Evolutionary conservation across 2,888 invertebrate genomes (phyloP).

Genomic region (Laothoe populi): DNA sequence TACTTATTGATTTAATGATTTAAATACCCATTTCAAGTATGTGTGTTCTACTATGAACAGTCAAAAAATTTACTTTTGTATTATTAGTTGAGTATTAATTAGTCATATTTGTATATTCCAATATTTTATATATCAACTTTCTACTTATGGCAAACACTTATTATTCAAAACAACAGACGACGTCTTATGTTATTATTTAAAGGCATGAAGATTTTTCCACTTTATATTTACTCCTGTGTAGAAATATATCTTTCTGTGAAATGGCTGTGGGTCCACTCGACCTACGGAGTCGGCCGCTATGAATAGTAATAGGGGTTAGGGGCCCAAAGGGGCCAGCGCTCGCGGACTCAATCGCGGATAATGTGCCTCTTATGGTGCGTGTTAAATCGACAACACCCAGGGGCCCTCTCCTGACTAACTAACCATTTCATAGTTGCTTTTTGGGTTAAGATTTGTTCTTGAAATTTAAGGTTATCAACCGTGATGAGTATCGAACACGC

Average conservation of each 20-base stretch:
- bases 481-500: constrained; percentile 44
- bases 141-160: background rate
- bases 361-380: constrained; percentile 80
- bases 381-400: constrained; percentile 80
- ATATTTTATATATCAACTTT: background rate
- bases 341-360: constrained; percentile 52
- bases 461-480: constrained; percentile 54
- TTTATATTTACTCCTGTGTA: constrained; percentile 56
- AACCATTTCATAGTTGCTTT: constrained; percentile 68
- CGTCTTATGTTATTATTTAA: constrained; percentile 43
- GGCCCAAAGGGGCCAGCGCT: constrained; percentile 33
- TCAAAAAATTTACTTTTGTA: background rate
- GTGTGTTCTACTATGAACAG: too few relatives aligned
- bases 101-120: too few relatives aligned
- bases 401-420: constrained; percentile 63
- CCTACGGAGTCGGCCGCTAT: constrained; percentile 66
- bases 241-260: constrained; percentile 48
- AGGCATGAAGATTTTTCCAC: constrained; percentile 55
- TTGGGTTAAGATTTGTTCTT: constrained; percentile 62
- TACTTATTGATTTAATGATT: background rate
- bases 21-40: background rate
- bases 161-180: background rate
- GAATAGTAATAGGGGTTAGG: constrained; percentile 79
- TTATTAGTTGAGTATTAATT: background rate
- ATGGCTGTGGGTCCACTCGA: constrained; percentile 57